Evolutionary conservation across 2,888 invertebrate genomes (phyloP).

Genomic region (Lottia scabra): DNA sequence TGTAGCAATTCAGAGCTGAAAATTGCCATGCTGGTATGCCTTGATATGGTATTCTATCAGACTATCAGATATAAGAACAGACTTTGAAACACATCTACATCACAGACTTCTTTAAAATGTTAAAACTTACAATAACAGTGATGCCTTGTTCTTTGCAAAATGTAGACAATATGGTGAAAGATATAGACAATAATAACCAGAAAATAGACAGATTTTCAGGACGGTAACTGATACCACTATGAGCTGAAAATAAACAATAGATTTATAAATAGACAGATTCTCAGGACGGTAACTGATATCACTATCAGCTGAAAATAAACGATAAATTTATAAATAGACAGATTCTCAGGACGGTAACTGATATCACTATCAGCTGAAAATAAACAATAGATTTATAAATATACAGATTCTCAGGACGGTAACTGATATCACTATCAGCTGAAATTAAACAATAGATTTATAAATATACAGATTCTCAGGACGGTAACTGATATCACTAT

Average conservation of each 20-base stretch:
- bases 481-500: too few relatives aligned
- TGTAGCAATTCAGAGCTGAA: too few relatives aligned
- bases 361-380: background rate
- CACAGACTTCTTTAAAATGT: too few relatives aligned
- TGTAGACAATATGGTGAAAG: conserved; percentile 74
- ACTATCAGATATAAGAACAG: too few relatives aligned
- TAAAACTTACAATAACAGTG: conserved; percentile 81
- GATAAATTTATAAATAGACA: too few relatives aligned
- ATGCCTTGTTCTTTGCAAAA: conserved; percentile 96
- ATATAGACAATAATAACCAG: conserved; percentile 43
- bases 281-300: background rate
- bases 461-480: too few relatives aligned
- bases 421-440: background rate
- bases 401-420: too few relatives aligned
- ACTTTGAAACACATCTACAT: too few relatives aligned
- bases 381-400: too few relatives aligned
- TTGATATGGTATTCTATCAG: too few relatives aligned
- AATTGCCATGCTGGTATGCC: too few relatives aligned
- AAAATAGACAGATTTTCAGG: conserved; percentile 32
- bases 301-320: background rate
- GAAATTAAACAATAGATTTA: background rate
- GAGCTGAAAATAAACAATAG: background rate
- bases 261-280: too few relatives aligned
- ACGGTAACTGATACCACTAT: background rate
- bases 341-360: background rate